These are phyloP conservation scores for Phthorimaea operculella DNA, from an alignment of 1,140 invertebrate species.

Conservation along the genomic window DNA sequence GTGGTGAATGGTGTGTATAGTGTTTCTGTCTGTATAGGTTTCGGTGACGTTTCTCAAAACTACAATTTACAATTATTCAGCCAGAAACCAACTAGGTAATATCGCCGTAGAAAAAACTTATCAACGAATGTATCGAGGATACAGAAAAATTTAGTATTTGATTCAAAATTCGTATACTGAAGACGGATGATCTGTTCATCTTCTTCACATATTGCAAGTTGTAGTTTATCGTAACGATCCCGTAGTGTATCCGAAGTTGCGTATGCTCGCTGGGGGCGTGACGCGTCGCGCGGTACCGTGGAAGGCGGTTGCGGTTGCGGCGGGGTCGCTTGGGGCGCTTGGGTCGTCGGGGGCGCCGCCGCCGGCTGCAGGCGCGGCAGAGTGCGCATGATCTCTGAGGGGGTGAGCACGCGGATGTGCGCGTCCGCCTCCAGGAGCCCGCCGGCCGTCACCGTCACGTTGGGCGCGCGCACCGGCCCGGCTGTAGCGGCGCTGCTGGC, in stretches of 20 bases:
- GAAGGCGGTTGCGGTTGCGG: constrained; percentile 24
- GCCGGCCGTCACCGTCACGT: constrained; percentile 71
- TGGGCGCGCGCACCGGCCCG: constrained; percentile 65
- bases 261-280: neutral
- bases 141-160: too few relatives aligned
- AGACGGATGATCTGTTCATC: too few relatives aligned
- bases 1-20: too few relatives aligned
- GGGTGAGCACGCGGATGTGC: constrained; percentile 86
- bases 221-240: too few relatives aligned
- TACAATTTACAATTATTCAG: too few relatives aligned
- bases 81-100: too few relatives aligned
- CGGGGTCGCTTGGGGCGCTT: constrained; percentile 19
- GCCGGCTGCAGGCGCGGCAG: constrained; percentile 76
- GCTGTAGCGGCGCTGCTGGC: constrained; percentile 27
- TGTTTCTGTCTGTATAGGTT: too few relatives aligned
- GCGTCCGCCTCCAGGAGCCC: constrained; percentile 72
- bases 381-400: constrained; percentile 88
- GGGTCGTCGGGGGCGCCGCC: constrained; percentile 49
- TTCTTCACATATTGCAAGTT: too few relatives aligned
- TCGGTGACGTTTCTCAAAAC: too few relatives aligned
- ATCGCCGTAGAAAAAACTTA: too few relatives aligned
- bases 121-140: too few relatives aligned
- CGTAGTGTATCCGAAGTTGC: neutral
- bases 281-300: constrained; percentile 3
- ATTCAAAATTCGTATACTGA: too few relatives aligned